Percentiles rank a stretch among this genome's conserved stretches.
Evolutionary conservation across 2,113 vertebrate genomes (phyloP).

Genomic region (Lamprotornis superbus): DNA sequence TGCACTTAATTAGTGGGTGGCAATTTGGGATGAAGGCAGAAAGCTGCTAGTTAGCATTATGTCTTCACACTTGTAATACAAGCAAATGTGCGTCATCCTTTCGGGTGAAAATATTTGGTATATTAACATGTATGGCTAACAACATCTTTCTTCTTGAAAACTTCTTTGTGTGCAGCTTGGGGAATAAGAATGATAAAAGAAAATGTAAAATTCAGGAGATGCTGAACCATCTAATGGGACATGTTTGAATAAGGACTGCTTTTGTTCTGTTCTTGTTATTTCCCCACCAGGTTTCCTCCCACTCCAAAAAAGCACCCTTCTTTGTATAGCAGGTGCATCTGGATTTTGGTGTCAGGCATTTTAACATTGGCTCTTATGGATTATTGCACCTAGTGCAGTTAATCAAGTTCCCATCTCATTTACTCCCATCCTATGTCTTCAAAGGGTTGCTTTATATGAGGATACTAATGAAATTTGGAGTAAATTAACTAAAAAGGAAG

Average conservation of each 20-base stretch:
- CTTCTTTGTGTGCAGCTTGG: neutral
- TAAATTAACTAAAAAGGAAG: neutral
- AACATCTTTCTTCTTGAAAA: neutral
- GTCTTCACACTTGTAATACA: conserved; percentile 19
- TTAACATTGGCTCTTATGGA: neutral
- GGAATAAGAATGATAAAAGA: neutral
- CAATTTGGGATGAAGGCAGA: neutral
- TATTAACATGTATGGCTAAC: neutral
- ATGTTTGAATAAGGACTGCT: neutral
- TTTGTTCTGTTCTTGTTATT: neutral
- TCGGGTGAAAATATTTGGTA: neutral
- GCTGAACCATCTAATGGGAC: neutral
- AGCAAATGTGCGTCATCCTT: neutral
- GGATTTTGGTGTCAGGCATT: neutral
- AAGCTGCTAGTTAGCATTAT: conserved; percentile 3
- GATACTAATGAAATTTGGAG: conserved; percentile 7
- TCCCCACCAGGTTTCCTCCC: neutral
- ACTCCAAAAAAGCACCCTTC: neutral
- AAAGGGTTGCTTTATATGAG: neutral
- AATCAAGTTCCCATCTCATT: neutral
- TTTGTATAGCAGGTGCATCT: conserved; percentile 18
- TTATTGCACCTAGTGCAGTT: neutral
- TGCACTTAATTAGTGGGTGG: conserved; percentile 32
- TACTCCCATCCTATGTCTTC: neutral
- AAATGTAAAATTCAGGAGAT: neutral